Conservation (phyloP, 2,888 invertebrate species). For the Diarsia mendica region DNA sequence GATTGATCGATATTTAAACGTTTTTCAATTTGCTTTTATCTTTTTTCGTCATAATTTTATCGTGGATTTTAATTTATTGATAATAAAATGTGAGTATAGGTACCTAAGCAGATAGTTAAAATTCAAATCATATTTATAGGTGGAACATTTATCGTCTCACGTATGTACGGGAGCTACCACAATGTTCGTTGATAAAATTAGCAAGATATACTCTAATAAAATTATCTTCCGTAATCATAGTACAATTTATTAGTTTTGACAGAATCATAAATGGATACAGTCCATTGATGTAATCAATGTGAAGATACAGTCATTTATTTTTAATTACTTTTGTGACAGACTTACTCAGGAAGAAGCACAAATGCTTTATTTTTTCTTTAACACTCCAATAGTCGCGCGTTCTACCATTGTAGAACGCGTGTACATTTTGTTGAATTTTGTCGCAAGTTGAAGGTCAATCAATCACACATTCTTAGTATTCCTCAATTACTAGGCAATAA, state of each 20-base stretch:
- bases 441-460: too few species aligned
- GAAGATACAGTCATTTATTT: neutral
- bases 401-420: too few species aligned
- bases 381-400: too few species aligned
- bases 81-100: conserved; percentile 25
- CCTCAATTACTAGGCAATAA: too few species aligned
- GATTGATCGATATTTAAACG: conserved; percentile 82
- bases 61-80: conserved; percentile 32
- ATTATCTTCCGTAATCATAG: neutral
- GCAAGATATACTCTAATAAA: neutral
- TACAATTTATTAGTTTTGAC: neutral
- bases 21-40: conserved; percentile 58
- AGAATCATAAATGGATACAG: neutral
- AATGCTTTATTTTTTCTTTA: too few species aligned
- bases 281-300: too few species aligned
- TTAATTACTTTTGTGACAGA: neutral
- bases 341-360: too few species aligned
- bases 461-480: too few species aligned
- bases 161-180: neutral
- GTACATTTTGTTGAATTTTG: too few species aligned
- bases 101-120: neutral
- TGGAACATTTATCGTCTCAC: neutral
- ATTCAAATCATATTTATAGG: neutral
- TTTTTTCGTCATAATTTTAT: conserved; percentile 38
- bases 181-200: conserved; percentile 9